These are phyloP conservation scores for Carcina quercana DNA, from an alignment of 2,888 invertebrate species.

Conservation along the genomic window DNA sequence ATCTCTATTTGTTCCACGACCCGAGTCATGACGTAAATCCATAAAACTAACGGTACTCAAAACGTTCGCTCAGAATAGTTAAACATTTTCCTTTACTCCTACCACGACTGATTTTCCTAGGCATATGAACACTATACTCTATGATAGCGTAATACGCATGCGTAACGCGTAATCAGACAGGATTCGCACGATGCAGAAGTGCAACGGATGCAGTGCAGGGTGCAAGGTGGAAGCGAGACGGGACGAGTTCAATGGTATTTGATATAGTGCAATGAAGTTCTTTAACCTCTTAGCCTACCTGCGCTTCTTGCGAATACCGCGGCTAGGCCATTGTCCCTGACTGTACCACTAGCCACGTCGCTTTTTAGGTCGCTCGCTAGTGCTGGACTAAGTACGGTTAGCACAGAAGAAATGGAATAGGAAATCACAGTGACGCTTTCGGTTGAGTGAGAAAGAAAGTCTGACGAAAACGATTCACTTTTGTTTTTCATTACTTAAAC, in stretches of 20 bases:
- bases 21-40: too few species aligned
- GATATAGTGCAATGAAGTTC: conserved; percentile 73
- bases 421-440: too few species aligned
- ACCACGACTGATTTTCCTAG: too few species aligned
- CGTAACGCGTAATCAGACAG: conserved; percentile 66
- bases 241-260: conserved; percentile 72
- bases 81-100: too few species aligned
- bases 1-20: too few species aligned
- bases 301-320: conserved; percentile 72
- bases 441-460: too few species aligned
- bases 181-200: conserved; percentile 64
- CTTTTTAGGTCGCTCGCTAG: conserved; percentile 68
- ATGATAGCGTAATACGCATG: conserved; percentile 63
- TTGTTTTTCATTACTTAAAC: too few species aligned
- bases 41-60: too few species aligned
- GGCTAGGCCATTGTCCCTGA: conserved; percentile 71
- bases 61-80: too few species aligned
- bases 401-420: too few species aligned
- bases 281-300: conserved; percentile 75
- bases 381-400: conserved; percentile 37
- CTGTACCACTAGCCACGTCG: conserved; percentile 64
- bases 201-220: conserved; percentile 50
- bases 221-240: conserved; percentile 56
- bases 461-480: too few species aligned
- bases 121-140: not conserved